These are phyloP conservation scores for Donacobius atricapilla DNA, from an alignment of 2,113 vertebrate genomes.

Conservation along the genomic window DNA sequence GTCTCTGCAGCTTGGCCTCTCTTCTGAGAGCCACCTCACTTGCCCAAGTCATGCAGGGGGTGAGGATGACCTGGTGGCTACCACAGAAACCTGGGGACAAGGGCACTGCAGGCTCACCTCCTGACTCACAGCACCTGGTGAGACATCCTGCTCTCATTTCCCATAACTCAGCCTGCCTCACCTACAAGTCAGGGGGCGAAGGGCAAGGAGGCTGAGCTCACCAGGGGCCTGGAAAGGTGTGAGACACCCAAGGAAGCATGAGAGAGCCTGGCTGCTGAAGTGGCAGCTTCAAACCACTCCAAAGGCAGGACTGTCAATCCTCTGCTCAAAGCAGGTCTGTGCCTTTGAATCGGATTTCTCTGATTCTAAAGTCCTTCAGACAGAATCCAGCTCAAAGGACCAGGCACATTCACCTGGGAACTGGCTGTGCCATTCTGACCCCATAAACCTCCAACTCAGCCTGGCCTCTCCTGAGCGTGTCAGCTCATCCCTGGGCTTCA, in stretches of 20 bases:
- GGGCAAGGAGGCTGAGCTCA: background rate
- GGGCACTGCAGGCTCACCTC: background rate
- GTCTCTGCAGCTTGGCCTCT: background rate
- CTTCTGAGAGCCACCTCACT: background rate
- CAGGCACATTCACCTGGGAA: background rate
- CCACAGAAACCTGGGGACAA: background rate
- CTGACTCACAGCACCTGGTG: background rate
- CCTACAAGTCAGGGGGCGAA: background rate
- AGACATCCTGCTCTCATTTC: background rate
- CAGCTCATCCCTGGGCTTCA: background rate
- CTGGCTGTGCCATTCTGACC: background rate
- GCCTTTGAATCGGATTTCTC: background rate
- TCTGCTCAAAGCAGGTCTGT: background rate
- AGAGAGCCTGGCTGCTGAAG: background rate
- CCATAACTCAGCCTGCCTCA: background rate
- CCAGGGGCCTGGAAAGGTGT: background rate
- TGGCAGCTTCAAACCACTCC: background rate
- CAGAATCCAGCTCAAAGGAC: background rate
- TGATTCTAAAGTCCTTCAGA: background rate
- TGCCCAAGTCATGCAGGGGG: background rate
- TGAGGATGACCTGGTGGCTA: background rate
- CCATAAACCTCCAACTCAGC: background rate
- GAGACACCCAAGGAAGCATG: background rate
- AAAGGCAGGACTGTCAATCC: background rate
- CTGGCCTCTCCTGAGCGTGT: background rate